Conservation (phyloP, 2,888 invertebrate genomes). For the Ptychoptera albimana region DNA sequence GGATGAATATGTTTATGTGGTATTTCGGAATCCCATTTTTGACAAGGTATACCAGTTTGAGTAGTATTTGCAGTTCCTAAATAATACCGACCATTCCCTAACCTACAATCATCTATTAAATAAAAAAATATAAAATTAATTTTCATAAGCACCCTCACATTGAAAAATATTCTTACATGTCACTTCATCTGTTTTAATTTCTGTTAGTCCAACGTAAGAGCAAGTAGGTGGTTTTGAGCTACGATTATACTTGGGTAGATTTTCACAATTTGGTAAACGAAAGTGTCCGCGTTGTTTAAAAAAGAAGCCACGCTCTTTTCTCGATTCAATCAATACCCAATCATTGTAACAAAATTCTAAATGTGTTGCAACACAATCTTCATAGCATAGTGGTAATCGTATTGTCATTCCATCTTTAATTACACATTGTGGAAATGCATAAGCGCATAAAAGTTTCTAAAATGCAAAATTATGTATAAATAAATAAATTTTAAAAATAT, state of each 20-base stretch:
- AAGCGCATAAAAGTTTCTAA: constrained; percentile 72
- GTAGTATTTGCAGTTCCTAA: constrained; percentile 77
- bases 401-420: constrained; percentile 46
- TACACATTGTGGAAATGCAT: constrained; percentile 80
- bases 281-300: constrained; percentile 76
- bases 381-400: constrained; percentile 71
- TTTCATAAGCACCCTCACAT: not conserved
- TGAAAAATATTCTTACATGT: constrained; percentile 43
- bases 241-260: constrained; percentile 53
- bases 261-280: constrained; percentile 70
- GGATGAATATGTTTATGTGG: constrained; percentile 82
- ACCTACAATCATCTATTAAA: constrained; percentile 60
- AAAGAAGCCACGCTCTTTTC: constrained; percentile 61
- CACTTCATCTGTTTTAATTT: constrained; percentile 62
- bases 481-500: not conserved
- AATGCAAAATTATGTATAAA: constrained; percentile 11
- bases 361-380: constrained; percentile 84
- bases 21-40: constrained; percentile 73
- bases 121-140: constrained; percentile 3
- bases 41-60: constrained; percentile 69
- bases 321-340: constrained; percentile 82
- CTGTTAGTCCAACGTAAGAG: constrained; percentile 70
- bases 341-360: constrained; percentile 85
- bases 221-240: constrained; percentile 51
- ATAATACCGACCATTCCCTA: constrained; percentile 79